These are phyloP conservation scores for Mactra quadrangularis DNA, from an alignment of 1,140 invertebrate genomes.

Conservation along the genomic window DNA sequence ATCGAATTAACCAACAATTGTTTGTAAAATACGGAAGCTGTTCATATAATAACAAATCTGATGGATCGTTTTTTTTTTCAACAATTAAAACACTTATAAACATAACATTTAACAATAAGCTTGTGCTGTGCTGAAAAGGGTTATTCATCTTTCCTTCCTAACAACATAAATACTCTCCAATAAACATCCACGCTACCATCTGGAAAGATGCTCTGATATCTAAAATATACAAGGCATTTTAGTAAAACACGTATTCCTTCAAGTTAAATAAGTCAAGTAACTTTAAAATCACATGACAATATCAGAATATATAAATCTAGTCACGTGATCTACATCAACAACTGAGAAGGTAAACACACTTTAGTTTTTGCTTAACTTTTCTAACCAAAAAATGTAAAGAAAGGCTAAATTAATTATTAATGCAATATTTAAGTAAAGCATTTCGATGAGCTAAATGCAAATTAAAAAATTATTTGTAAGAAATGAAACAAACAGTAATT, in stretches of 20 bases:
- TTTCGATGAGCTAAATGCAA: not conserved
- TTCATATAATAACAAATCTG: too few species aligned
- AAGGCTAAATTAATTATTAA: not conserved
- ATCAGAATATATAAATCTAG: too few species aligned
- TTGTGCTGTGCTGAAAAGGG: too few species aligned
- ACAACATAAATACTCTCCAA: conserved; percentile 72
- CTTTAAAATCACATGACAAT: not conserved
- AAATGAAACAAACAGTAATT: not conserved
- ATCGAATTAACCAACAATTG: too few species aligned
- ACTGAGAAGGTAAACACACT: too few species aligned
- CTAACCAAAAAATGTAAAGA: not conserved
- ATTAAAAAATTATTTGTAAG: not conserved
- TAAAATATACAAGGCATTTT: conserved; percentile 11
- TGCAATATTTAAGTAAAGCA: not conserved
- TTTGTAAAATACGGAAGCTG: too few species aligned
- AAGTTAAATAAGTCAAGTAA: not conserved
- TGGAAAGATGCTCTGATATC: conserved; percentile 49
- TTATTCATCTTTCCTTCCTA: conserved; percentile 63
- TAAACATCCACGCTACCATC: conserved; percentile 54
- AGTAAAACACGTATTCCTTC: not conserved
- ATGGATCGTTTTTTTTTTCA: too few species aligned
- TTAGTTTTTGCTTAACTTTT: too few species aligned
- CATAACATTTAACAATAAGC: too few species aligned
- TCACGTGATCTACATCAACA: not conserved
- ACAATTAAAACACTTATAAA: too few species aligned